Evolutionary conservation across 2,888 invertebrate species (phyloP), one percentile per base, ranked within the genome.

Genomic region (Sarcophaga variegata): DNA sequence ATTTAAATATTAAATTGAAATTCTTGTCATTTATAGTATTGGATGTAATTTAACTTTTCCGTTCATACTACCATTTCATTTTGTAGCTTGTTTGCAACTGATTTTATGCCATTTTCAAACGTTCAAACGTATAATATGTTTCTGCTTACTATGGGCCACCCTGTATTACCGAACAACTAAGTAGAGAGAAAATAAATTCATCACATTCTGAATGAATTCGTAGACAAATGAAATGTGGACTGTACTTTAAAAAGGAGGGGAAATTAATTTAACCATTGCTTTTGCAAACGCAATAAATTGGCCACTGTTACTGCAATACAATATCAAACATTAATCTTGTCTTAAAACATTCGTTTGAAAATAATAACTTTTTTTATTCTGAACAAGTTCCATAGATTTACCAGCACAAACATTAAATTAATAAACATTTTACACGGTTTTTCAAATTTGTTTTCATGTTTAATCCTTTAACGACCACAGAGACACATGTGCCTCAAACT

Each of bases 41-140:
- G 37, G 3, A 2, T 59, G 25, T 3, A 60, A 22, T 54, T 78
- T 2, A 20, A 17, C 11, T 60, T 37, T 70, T 75, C 87, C 87
- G 84, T 69, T 67, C 45, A 25, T 69, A 84, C 87, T 81, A 87
- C 87, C 87, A 81, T 81, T 76, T 84, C 67, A 79, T 75, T 81
- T 70, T 78, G 81, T 81, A 81, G 81, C 60, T 79, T 59, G 87
- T 81, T 81, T 67, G 69, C 75, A 81, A 87, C 87, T 87, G 81
- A 37, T 84, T 75, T 37, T 60, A 60, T 76, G 63, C 54, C 60
- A 67, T 67, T 49, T 45, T 6, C 10, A 63, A 69, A 64, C 54
- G n/a, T 76, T 79, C 6, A 14, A 59, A 37, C 12, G 4, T 81
- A 12, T 76, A 8, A 71, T 76, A 37, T 37, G 8, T 17, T 3